A percentile compares a stretch with the other conserved stretches of the same genome.
phyloP scores from a whole-genome alignment of 2,113 vertebrate species.

The Microcebus jonahi region DNA sequence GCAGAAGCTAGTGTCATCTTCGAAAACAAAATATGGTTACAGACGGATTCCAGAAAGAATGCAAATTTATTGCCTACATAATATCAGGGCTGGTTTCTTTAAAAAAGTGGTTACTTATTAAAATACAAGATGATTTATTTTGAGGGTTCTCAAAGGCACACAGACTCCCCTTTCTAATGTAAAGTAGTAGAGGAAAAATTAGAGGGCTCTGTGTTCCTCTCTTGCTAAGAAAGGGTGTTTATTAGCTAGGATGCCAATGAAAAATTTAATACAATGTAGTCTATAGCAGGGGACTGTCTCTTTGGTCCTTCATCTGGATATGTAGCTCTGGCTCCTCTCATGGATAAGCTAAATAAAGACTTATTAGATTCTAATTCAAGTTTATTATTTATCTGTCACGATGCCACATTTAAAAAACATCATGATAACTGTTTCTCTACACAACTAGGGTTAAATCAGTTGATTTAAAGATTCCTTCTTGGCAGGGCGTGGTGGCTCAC shows the following conservation, averaged over 20 bases:
- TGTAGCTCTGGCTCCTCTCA: not conserved
- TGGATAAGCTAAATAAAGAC: not conserved
- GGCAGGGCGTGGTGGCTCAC: too few species aligned
- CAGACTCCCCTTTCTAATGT: not conserved
- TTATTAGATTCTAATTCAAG: not conserved
- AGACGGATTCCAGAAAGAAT: not conserved
- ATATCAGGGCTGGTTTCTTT: conserved; percentile 6
- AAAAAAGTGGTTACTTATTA: not conserved
- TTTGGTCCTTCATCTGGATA: not conserved
- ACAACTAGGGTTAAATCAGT: not conserved
- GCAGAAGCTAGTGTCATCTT: not conserved
- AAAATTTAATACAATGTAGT: conserved; percentile 49
- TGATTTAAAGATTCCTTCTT: not conserved
- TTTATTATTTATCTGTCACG: not conserved
- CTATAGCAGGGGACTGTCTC: conserved; percentile 8
- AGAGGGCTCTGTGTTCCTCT: not conserved
- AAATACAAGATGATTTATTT: conserved; percentile 26
- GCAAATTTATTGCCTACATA: not conserved
- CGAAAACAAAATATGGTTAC: conserved; percentile 22
- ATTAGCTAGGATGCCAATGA: conserved; percentile 21
- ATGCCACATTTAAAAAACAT: not conserved
- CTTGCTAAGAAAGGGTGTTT: conserved; percentile 48
- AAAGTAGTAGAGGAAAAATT: not conserved
- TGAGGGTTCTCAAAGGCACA: not conserved
- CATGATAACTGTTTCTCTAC: not conserved